Conservation (phyloP, 2,797 vertebrate genomes). For the Clamator glandarius region DNA sequence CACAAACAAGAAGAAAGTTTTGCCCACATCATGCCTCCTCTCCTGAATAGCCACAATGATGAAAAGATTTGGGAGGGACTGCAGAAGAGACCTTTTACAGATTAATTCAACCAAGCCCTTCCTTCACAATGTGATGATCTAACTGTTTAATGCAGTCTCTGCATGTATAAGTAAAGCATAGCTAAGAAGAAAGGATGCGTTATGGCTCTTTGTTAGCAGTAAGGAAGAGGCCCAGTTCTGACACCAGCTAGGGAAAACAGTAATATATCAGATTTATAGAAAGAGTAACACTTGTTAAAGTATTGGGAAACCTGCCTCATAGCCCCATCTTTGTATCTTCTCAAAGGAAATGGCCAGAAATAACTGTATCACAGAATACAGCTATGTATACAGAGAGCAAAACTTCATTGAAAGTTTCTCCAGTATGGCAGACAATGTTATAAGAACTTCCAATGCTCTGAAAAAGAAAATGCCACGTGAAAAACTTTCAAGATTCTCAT, state of each 20-base stretch:
- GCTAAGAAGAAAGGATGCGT: background rate
- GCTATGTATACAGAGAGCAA: background rate
- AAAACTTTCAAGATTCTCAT: background rate
- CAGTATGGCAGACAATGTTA: background rate
- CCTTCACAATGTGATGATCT: background rate
- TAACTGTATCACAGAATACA: background rate
- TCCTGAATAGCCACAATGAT: background rate
- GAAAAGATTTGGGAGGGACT: background rate
- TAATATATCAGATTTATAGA: background rate
- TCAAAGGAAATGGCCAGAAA: background rate
- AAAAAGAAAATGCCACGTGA: background rate
- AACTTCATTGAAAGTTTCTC: background rate
- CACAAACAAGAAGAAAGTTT: background rate
- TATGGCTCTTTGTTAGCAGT: background rate
- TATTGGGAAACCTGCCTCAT: background rate
- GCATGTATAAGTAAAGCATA: background rate
- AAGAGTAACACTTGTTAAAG: background rate
- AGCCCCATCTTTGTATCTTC: background rate
- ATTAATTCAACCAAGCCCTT: background rate
- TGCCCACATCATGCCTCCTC: background rate
- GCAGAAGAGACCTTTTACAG: background rate
- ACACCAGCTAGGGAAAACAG: background rate
- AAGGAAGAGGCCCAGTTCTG: background rate
- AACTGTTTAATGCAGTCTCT: background rate
- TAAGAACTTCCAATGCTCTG: background rate